Base-by-base conservation (phyloP, 2,888 invertebrate genomes). In the Amphipyra berbera region DNA sequence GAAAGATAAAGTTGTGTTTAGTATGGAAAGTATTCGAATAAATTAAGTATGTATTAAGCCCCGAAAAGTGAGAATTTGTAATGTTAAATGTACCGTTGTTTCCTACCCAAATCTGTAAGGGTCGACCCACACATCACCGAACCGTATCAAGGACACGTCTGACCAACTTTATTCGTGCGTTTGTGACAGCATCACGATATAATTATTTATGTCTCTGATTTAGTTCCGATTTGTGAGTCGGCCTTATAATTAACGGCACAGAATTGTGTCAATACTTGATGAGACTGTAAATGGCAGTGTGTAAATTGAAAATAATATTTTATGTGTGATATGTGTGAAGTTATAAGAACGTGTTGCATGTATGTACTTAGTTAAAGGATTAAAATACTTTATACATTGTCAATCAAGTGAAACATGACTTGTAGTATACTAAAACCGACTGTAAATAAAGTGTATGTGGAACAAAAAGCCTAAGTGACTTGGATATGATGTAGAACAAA, bases 41-140 rank as follows among this genome's bases (percentile, higher is more conserved):
- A 69, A 56, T 61, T 58, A 59, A 44, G 27, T 52, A 59, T 52
- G 45, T 44, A 42, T 61, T 49, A 58, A 35, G 33, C 41, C 41
- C 44, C 14, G 46, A 58, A 61, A 60, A 69, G 55, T 61, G 53
- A 57, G 54, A 60, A 69, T 57, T 45, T 21, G 21, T 53, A 37
- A 58, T 71, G 58, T 61, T 66, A 52, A 61, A 74, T 64, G 54
- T 59, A 65, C 55, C 45, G 65, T 65, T 42, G 53, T 66, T 56
- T 74, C 53, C 70, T 35, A 13, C 53, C 61, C 35, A 50, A 64
- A 50, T 59, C 44, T 55, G 56, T 44, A 27, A 60, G 66, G 70
- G 61, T 69, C 59, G 59, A 21, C 47, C 46, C 56, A 62, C 61
- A 69, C 53, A 69, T 70, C 56, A 62, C 56, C 45, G 33, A 33